A percentile compares a stretch with the other conserved stretches of the same genome.
These are phyloP conservation scores for Dreissena polymorpha DNA, from an alignment of 1,140 invertebrate genomes.

Conservation along the genomic window DNA sequence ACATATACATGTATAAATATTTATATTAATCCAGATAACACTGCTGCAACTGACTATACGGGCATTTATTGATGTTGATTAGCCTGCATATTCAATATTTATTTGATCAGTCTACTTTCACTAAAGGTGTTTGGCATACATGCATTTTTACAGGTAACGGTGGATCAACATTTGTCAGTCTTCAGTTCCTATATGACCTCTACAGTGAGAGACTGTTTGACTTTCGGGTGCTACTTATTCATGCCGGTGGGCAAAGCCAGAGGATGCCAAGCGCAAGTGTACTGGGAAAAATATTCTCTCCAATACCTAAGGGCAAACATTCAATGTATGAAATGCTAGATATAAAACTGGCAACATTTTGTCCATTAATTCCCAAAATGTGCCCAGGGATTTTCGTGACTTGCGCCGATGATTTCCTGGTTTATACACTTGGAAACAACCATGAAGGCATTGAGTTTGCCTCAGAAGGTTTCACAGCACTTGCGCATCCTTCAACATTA, in stretches of 20 bases:
- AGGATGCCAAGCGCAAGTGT: slow-evolving; percentile 79
- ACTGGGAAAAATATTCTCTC: slow-evolving; percentile 80
- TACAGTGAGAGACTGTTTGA: slow-evolving; percentile 72
- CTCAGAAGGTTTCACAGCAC: slow-evolving; percentile 78
- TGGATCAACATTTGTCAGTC: slow-evolving; percentile 78
- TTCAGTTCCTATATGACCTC: slow-evolving; percentile 70
- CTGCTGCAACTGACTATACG: no score
- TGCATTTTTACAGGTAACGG: slow-evolving; percentile 79
- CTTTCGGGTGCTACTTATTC: slow-evolving; percentile 78
- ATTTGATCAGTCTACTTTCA: no score
- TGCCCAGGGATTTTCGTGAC: slow-evolving; percentile 80
- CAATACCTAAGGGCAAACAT: slow-evolving; percentile 74
- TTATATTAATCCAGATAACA: no score
- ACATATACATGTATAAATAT: no score
- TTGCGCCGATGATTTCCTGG: slow-evolving; percentile 80
- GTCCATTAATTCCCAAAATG: slow-evolving; percentile 79
- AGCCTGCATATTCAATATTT: no score
- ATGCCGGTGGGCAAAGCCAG: slow-evolving; percentile 81
- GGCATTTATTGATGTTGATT: no score
- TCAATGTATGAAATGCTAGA: slow-evolving; percentile 79
- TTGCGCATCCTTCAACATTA: slow-evolving; percentile 80
- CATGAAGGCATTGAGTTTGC: slow-evolving; percentile 69
- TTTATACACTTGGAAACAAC: slow-evolving; percentile 73
- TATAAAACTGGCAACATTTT: slow-evolving; percentile 79
- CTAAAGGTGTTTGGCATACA: no score